Conservation (phyloP, 2,888 invertebrate species). For the Antheraea assamensis region DNA sequence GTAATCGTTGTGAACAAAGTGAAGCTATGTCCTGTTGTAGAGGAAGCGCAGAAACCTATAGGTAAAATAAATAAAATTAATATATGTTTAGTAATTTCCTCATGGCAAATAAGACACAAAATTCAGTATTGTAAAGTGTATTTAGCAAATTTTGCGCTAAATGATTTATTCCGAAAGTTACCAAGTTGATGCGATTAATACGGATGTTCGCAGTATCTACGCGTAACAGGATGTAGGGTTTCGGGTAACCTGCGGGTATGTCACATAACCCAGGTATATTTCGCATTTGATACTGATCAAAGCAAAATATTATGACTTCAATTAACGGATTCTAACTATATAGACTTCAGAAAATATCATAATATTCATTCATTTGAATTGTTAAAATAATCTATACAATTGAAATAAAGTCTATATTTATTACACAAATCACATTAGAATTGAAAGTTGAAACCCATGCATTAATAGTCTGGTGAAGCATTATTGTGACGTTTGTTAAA, state of each 20-base stretch:
- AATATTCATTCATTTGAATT: neutral
- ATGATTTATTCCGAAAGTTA: neutral
- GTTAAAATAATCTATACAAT: neutral
- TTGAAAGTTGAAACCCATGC: too few relatives aligned
- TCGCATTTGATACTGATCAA: neutral
- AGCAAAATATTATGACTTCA: neutral
- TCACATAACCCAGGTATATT: neutral
- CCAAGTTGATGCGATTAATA: too few relatives aligned
- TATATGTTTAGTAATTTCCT: neutral
- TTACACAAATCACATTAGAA: too few relatives aligned
- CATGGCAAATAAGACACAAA: neutral
- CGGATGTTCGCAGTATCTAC: neutral
- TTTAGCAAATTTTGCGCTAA: neutral
- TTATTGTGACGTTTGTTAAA: conserved; percentile 76
- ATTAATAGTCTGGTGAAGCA: conserved; percentile 35
- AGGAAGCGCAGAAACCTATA: conserved; percentile 67
- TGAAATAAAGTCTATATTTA: neutral
- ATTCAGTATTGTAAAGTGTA: neutral
- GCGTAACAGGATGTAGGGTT: neutral
- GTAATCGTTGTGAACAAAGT: conserved; percentile 78
- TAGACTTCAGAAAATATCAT: neutral
- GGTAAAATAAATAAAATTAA: conserved; percentile 46
- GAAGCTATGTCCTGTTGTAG: conserved; percentile 69
- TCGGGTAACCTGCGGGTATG: neutral
- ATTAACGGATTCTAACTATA: neutral